These are phyloP conservation scores for Schrankia costaestrigalis DNA, from an alignment of 2,888 invertebrate genomes.

Conservation along the genomic window DNA sequence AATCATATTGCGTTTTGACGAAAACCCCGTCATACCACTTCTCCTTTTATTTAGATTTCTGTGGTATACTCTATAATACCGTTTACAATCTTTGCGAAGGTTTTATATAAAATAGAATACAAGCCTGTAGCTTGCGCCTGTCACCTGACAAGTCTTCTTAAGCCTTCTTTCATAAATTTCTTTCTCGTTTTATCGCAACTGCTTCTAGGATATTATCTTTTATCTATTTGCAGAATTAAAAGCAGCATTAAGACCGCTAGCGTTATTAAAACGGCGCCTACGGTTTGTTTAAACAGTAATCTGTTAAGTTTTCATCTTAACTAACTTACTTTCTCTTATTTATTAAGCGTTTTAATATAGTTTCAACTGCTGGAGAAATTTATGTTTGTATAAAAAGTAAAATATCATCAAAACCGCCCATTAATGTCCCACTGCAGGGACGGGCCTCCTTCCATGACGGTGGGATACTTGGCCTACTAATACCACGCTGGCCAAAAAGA, in stretches of 20 bases:
- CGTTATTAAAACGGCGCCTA: conserved; percentile 12
- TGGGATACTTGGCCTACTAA: too few species aligned
- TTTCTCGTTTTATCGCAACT: conserved; percentile 41
- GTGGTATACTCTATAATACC: conserved; percentile 1
- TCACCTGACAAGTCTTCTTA: conserved; percentile 59
- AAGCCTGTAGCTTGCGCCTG: conserved; percentile 36
- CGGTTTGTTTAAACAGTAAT: conserved; percentile 5
- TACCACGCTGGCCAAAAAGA: too few species aligned
- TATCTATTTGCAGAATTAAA: conserved; percentile 51
- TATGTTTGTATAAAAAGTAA: too few species aligned
- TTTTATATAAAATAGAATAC: conserved; percentile 35
- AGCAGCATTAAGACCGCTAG: conserved; percentile 14
- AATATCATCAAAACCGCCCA: too few species aligned
- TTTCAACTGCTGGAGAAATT: too few species aligned
- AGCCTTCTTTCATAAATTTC: conserved; percentile 57
- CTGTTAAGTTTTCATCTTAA: conserved; percentile 5
- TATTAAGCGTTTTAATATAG: too few species aligned
- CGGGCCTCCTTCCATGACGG: too few species aligned
- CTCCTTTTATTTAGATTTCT: not conserved
- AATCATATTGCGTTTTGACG: too few species aligned
- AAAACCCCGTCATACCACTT: too few species aligned
- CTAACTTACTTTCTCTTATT: not conserved
- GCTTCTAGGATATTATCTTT: conserved; percentile 51
- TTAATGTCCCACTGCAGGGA: too few species aligned
- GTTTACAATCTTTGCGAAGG: conserved; percentile 10